phyloP scores from a whole-genome alignment of 2,888 invertebrate species.

The Meta bourneti region DNA sequence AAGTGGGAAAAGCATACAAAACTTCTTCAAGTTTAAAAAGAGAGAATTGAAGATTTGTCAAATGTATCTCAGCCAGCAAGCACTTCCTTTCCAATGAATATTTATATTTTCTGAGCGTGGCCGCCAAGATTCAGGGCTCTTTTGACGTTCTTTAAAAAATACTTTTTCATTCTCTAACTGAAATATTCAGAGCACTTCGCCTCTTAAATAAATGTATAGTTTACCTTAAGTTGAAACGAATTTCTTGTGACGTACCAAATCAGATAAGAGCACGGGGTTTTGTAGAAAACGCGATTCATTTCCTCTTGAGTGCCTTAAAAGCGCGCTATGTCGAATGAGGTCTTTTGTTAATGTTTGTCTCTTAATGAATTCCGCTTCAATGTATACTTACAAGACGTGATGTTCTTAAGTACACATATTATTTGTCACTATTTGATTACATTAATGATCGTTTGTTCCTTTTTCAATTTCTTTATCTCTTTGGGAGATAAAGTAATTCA shows the following conservation, averaged over 20 bases:
- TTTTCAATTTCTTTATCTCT: neutral
- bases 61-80: neutral
- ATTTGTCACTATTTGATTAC: neutral
- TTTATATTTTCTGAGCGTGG: neutral
- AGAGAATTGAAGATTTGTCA: neutral
- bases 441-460: neutral
- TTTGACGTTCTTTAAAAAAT: neutral
- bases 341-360: neutral
- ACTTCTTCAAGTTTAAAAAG: neutral
- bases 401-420: neutral
- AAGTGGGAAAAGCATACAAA: too few relatives aligned
- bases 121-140: neutral
- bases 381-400: neutral
- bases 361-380: neutral
- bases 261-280: neutral
- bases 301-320: neutral
- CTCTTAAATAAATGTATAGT: neutral
- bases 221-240: neutral
- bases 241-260: neutral
- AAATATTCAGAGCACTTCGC: neutral
- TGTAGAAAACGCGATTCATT: neutral
- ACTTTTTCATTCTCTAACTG: neutral
- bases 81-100: neutral
- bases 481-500: too few relatives aligned
- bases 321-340: neutral